Evolutionary conservation across 2,888 invertebrate species (phyloP), one percentile per base, ranked within the genome.

Genomic region (Pyrgus malvae): DNA sequence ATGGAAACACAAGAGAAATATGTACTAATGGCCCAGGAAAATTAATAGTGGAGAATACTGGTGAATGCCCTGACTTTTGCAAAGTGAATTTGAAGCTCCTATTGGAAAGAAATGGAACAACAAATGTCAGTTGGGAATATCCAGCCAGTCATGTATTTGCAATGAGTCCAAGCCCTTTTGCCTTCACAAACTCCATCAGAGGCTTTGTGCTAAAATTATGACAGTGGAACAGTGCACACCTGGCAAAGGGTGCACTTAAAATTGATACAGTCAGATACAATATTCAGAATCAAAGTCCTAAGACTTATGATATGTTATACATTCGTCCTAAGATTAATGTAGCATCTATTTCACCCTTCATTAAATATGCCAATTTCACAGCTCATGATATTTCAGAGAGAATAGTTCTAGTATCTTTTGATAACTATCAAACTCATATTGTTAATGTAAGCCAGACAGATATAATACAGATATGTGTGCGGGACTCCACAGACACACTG

Each of bases 121-220:
- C 82, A 3, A 91, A 81, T 70, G 88, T 90, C 0, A 89, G 92
- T 53, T 93, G 93, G 90, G 92, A 93, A 58, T 93, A 94, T 60
- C 88, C 91, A 12, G 92, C 92, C 2, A 84, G 87, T 19, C 92
- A 92, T 67, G 93, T 94, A 41, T 94, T 93, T 70, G 94, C 94
- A 1, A 94, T 95, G 92, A 92, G 91, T 49, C 95, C 96, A 0
- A 93, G 93, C 19, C 91, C 93, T 5, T 92, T 95, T 81, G 91
- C 91, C 2, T 93, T 94, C 64, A 86, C 91, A 61, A 90, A 91
- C 59, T 85, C 91, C 42, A 91, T 94, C 59, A 91, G 93, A 46
- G 96, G 96, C 0, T 96, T 95, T 79, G 94, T 95, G 12, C 82
- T 96, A 65, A 96, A 96, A 87, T 94, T 95, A 79, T 96, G 96